Conservation (phyloP, 2,113 vertebrate genomes). For the Rhadina sibilatrix region DNA sequence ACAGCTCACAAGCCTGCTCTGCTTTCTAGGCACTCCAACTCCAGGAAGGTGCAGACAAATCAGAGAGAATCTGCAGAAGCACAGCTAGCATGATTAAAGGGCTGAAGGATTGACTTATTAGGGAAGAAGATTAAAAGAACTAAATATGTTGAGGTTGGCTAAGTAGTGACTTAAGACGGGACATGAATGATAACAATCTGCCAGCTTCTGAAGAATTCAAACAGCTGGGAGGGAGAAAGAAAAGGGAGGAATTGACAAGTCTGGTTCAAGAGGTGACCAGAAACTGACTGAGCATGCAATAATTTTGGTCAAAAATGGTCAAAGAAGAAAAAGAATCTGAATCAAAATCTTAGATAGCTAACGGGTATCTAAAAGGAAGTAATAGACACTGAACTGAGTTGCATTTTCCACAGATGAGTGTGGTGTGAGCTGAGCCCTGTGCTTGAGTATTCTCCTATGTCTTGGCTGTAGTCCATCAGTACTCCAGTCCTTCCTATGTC, state of each 20-base stretch:
- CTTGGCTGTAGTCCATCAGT: not conserved
- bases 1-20: not conserved
- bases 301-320: not conserved
- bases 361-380: not conserved
- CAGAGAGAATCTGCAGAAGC: slow-evolving; percentile 41
- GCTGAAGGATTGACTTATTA: slow-evolving; percentile 49
- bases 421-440: not conserved
- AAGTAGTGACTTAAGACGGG: slow-evolving; percentile 59
- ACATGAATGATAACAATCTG: slow-evolving; percentile 66
- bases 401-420: not conserved
- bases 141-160: slow-evolving; percentile 59
- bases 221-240: slow-evolving; percentile 4
- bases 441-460: not conserved
- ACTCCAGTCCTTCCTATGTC: not conserved
- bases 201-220: slow-evolving; percentile 45
- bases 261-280: not conserved
- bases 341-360: not conserved
- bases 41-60: slow-evolving; percentile 46
- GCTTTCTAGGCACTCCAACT: not conserved
- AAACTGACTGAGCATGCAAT: not conserved
- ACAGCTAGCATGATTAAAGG: slow-evolving; percentile 63
- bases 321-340: not conserved
- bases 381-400: not conserved
- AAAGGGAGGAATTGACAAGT: not conserved
- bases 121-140: slow-evolving; percentile 68